Conservation (phyloP, 2,797 vertebrate genomes). For the Phoxinus dragarum region DNA sequence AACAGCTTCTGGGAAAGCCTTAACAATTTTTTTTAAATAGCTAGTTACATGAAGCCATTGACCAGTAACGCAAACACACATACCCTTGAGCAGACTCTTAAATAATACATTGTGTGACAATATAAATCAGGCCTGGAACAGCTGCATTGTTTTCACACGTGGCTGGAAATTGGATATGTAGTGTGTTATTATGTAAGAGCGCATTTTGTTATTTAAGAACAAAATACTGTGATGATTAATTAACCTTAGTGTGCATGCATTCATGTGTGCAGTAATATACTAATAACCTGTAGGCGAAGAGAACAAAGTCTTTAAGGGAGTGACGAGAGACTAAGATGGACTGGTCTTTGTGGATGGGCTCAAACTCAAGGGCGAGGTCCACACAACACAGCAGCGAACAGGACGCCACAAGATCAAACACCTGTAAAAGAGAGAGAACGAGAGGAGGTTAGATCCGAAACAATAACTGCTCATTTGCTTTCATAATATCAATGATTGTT, state of each 20-base stretch:
- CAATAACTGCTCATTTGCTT: not conserved
- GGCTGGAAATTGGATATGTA: slow-evolving; percentile 56
- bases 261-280: not conserved
- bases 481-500: not conserved
- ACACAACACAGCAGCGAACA: slow-evolving; percentile 71
- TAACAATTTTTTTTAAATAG: not conserved
- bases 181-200: not conserved
- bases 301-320: slow-evolving; percentile 70
- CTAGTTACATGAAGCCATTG: slow-evolving; percentile 7
- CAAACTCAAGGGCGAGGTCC: slow-evolving; percentile 65
- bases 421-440: slow-evolving; percentile 55
- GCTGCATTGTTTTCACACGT: slow-evolving; percentile 61
- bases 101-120: slow-evolving; percentile 64
- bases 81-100: slow-evolving; percentile 26
- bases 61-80: not conserved
- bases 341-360: slow-evolving; percentile 67
- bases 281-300: slow-evolving; percentile 73
- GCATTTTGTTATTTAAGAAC: slow-evolving; percentile 57
- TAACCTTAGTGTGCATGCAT: not conserved
- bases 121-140: slow-evolving; percentile 55
- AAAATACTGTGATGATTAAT: slow-evolving; percentile 40
- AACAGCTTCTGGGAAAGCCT: slow-evolving; percentile 40
- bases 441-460: not conserved
- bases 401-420: slow-evolving; percentile 72
- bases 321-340: slow-evolving; percentile 72